These are phyloP conservation scores for Archocentrus centrarchus DNA, from an alignment of 2,113 vertebrate species.

Conservation along the genomic window DNA sequence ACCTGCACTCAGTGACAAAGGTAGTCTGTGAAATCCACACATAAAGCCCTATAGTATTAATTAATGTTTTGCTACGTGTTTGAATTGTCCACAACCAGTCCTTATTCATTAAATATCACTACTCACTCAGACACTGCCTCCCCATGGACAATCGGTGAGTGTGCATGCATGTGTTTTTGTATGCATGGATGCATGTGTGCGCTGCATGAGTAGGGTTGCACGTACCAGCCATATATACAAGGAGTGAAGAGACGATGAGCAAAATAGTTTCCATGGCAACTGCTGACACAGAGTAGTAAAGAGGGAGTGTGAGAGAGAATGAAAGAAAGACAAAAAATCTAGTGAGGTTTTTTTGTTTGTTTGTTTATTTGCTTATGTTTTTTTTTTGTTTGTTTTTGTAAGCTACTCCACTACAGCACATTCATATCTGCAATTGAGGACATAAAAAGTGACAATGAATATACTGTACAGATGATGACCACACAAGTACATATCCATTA, in stretches of 20 bases:
- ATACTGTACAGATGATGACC: neutral
- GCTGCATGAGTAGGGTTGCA: conserved; percentile 34
- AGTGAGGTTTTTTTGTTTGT: neutral
- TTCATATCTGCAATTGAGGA: neutral
- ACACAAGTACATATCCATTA: neutral
- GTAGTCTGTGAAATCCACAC: conserved; percentile 1
- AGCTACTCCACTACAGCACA: conserved; percentile 19
- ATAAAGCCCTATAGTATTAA: conserved; percentile 33
- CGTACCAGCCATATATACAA: conserved; percentile 88
- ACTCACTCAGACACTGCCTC: conserved; percentile 44
- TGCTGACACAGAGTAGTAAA: conserved; percentile 70
- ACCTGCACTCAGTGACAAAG: conserved; percentile 18
- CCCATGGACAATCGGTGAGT: conserved; percentile 23
- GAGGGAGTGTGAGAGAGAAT: conserved; percentile 28
- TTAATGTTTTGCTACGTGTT: conserved; percentile 33
- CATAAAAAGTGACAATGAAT: neutral
- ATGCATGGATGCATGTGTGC: neutral
- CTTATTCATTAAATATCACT: neutral
- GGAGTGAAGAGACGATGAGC: conserved; percentile 88
- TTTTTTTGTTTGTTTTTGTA: conserved; percentile 12
- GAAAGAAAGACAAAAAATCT: conserved; percentile 18
- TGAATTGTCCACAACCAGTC: conserved; percentile 11
- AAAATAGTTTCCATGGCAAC: conserved; percentile 91
- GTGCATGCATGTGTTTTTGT: conserved; percentile 9
- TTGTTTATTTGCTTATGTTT: neutral